A percentile compares a stretch with the other conserved stretches of the same genome.
These are phyloP conservation scores for Psix sp. DNA, from an alignment of 1,140 invertebrate species.

Conservation along the genomic window DNA sequence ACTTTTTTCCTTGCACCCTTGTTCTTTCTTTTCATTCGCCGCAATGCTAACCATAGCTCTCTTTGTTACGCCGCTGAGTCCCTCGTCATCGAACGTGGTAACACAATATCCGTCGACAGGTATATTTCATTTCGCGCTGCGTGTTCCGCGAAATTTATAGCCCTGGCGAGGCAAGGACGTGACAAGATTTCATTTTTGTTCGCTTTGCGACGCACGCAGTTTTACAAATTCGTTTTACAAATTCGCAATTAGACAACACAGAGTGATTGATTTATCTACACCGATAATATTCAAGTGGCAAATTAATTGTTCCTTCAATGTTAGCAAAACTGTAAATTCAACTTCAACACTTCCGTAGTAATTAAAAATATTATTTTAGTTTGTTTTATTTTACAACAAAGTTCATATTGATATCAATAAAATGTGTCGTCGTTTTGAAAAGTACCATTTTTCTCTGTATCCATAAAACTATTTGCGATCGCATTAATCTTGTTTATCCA, in stretches of 20 bases:
- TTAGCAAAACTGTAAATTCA: no score
- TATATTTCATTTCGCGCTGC: constrained; percentile 49
- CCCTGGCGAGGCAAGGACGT: constrained; percentile 30
- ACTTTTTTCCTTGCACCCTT: constrained; percentile 54
- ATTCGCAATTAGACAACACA: constrained; percentile 31
- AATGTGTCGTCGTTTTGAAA: no score
- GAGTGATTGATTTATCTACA: no score
- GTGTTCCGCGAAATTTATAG: constrained; percentile 51
- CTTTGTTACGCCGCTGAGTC: constrained; percentile 69
- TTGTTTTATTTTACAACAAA: no score
- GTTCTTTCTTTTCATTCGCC: constrained; percentile 67
- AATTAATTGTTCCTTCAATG: no score
- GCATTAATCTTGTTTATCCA: neutral
- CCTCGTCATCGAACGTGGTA: constrained; percentile 31
- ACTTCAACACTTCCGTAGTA: no score
- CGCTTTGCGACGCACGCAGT: constrained; percentile 23
- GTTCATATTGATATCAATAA: no score
- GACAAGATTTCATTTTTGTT: constrained; percentile 50
- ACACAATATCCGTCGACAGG: constrained; percentile 45
- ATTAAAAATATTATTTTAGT: no score
- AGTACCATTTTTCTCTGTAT: no score
- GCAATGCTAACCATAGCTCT: constrained; percentile 62
- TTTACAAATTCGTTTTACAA: constrained; percentile 27
- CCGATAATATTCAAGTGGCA: no score
- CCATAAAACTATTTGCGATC: no score